These are phyloP conservation scores for Sebastes itinus DNA, from an alignment of 2,797 vertebrate species.

Conservation along the genomic window DNA sequence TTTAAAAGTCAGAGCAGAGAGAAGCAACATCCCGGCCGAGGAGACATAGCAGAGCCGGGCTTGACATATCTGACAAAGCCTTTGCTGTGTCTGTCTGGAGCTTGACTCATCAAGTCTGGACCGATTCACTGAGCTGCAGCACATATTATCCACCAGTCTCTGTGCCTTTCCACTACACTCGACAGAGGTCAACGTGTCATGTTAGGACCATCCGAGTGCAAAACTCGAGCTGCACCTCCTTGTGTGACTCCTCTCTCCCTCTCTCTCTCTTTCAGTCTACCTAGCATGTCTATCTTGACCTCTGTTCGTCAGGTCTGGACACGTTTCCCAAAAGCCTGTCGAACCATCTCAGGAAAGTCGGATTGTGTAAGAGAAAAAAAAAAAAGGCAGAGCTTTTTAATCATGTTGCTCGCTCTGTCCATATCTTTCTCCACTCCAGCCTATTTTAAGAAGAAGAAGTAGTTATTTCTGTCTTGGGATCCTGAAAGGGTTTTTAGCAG, in stretches of 20 bases:
- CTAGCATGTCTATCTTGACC: slow-evolving; percentile 37
- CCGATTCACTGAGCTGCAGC: slow-evolving; percentile 36
- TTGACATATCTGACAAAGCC: slow-evolving; percentile 25
- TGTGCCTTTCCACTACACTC: background rate
- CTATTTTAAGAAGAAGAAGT: slow-evolving; percentile 55
- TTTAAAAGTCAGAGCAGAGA: background rate
- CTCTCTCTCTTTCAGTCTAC: background rate
- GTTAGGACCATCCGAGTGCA: slow-evolving; percentile 2
- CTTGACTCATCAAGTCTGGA: slow-evolving; percentile 52
- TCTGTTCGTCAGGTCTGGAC: slow-evolving; percentile 49
- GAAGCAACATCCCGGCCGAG: slow-evolving; percentile 8
- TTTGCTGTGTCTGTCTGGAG: slow-evolving; percentile 30
- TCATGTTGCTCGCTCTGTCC: slow-evolving; percentile 14
- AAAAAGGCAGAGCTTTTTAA: slow-evolving; percentile 24
- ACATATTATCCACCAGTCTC: background rate
- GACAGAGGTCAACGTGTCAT: slow-evolving; percentile 5
- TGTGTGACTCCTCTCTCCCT: background rate
- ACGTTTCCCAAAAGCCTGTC: slow-evolving; percentile 27
- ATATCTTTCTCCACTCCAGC: slow-evolving; percentile 18
- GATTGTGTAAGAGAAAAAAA: background rate
- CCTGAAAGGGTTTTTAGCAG: slow-evolving; percentile 37
- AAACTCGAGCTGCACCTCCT: slow-evolving; percentile 6
- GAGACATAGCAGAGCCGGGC: background rate
- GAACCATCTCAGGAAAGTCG: background rate
- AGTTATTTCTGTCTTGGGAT: slow-evolving; percentile 62